Base-by-base conservation (phyloP, 2,888 invertebrate genomes). In the Rotaria sp. region DNA sequence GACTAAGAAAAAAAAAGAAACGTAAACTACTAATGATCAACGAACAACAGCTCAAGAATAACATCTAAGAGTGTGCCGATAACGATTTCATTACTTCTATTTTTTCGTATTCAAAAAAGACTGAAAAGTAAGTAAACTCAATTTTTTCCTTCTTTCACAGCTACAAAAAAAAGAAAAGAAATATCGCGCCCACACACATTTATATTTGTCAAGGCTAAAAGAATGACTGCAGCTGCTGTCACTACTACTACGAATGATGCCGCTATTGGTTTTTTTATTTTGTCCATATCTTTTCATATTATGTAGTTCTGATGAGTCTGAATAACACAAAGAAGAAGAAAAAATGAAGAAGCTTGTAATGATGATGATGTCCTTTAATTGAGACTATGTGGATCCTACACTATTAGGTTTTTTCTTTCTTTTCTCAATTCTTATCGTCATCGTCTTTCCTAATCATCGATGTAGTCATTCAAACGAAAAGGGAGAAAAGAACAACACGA, bases 371-470 rank as follows among this genome's bases (percentile, higher is more conserved):
- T 67, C 35, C 35, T 13, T 5, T 67, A 67, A 67, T 67, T 67
- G 67, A 67, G 67, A 67, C 67, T 67, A 67, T 30, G 18, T 30
- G 18, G 30, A 13, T 67, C 67, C 35, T 67, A 13, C 18, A 30
- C 15, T 67, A 67, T 67, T 67, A 67, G 67, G 13, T 35, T 67
- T 67, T 67, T n/a, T 30, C 35, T 67, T 35, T 67, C 35, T 35
- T 67, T 67, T 35, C 30, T 30, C 30, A 67, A 67, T 35, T 67
- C 67, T 67, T 67, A 67, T 67, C 67, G 18, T 35, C 67, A 35
- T 67, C 67, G 67, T 67, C 30, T 67, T 67, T 67, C 30, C 67
- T 67, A 67, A 67, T 67, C 67, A 67, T 67, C 67, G 35, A 67
- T 67, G 30, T 67, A 67, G 18, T 67, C 30, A 67, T 67, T 67